Conservation (phyloP, 1,140 invertebrate genomes). For the Mya arenaria region DNA sequence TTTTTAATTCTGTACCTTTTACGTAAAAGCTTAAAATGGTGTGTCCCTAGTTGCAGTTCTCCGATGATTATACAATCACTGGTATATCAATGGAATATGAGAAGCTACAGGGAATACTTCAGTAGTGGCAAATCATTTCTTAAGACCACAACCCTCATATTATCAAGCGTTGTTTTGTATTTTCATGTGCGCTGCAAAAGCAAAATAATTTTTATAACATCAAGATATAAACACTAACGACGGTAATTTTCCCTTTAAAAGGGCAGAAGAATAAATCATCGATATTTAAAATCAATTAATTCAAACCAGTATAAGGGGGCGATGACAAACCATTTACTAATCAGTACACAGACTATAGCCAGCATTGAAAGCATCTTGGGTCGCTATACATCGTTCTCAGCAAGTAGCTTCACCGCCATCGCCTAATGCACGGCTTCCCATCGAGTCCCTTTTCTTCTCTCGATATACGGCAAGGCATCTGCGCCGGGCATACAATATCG, state of each 20-base stretch:
- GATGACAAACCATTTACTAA: conserved; percentile 57
- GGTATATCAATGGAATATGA: too few species aligned
- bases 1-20: too few species aligned
- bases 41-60: too few species aligned
- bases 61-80: too few species aligned
- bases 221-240: too few species aligned
- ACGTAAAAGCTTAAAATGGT: too few species aligned
- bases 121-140: too few species aligned
- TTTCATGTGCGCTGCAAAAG: too few species aligned
- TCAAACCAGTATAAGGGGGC: conserved; percentile 34
- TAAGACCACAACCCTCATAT: too few species aligned
- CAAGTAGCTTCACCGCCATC: not conserved
- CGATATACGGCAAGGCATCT: conserved; percentile 48
- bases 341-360: conserved; percentile 20
- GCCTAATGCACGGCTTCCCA: conserved; percentile 28
- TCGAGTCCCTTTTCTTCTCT: conserved; percentile 30
- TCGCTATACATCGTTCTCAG: conserved; percentile 22
- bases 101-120: too few species aligned
- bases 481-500: conserved; percentile 43
- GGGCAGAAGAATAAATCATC: conserved; percentile 40
- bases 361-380: conserved; percentile 30
- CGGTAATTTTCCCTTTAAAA: not conserved
- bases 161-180: too few species aligned
- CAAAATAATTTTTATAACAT: not conserved
- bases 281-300: conserved; percentile 55